Percentiles rank a stretch among this genome's conserved stretches.
Evolutionary conservation across 2,113 vertebrate genomes (phyloP).

Genomic region (Pseudolaguvia tuberculata): DNA sequence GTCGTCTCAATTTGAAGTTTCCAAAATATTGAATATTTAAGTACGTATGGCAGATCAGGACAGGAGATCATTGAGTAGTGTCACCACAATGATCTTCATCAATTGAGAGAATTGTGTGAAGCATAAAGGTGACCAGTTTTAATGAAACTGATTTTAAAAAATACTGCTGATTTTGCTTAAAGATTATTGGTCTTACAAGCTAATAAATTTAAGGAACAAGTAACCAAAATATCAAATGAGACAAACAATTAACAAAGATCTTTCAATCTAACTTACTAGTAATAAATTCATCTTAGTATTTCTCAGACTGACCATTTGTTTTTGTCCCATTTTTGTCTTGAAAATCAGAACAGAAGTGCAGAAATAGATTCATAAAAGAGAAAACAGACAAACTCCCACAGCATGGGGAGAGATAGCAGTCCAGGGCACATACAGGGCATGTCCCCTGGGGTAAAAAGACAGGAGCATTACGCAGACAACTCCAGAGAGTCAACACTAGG

Average conservation of each 20-base stretch:
- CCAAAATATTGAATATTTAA: too few species aligned
- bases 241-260: background rate
- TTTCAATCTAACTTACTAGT: too few species aligned
- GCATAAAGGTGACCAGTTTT: too few species aligned
- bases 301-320: constrained; percentile 1
- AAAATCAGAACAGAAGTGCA: constrained; percentile 33
- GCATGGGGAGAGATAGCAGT: constrained; percentile 41
- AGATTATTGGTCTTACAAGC: background rate
- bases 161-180: too few species aligned
- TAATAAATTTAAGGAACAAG: background rate
- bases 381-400: constrained; percentile 40
- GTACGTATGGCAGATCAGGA: too few species aligned
- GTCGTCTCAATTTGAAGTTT: too few species aligned
- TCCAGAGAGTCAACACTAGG: constrained; percentile 44
- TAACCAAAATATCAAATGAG: background rate
- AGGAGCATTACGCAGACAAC: constrained; percentile 41
- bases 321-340: constrained; percentile 24
- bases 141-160: too few species aligned
- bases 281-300: background rate
- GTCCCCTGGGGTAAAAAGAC: constrained; percentile 44
- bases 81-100: too few species aligned
- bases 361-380: constrained; percentile 42
- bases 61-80: too few species aligned
- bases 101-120: too few species aligned
- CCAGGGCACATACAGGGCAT: constrained; percentile 49